phyloP scores from a whole-genome alignment of 2,888 invertebrate genomes.

The Labia minor region DNA sequence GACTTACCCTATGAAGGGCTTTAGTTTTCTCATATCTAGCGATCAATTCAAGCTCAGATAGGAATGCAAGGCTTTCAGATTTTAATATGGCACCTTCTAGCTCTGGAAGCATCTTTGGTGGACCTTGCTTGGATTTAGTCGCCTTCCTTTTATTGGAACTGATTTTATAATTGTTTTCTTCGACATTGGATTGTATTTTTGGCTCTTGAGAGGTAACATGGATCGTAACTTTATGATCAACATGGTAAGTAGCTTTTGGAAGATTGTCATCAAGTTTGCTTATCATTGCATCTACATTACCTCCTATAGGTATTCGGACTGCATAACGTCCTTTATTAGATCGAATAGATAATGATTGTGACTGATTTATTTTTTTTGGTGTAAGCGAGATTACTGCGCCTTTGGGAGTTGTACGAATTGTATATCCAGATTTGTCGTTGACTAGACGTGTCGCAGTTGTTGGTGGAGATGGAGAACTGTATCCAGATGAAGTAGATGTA shows the following conservation, averaged over 20 bases:
- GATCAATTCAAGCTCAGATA: conserved; percentile 41
- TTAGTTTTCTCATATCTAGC: conserved; percentile 42
- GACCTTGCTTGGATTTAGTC: conserved; percentile 16
- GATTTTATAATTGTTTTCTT: neutral
- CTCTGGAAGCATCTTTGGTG: conserved; percentile 37
- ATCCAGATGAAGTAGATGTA: conserved; percentile 42
- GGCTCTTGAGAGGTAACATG: conserved; percentile 13
- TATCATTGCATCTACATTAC: neutral
- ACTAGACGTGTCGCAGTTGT: conserved; percentile 32
- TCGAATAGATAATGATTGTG: neutral
- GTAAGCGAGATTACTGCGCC: neutral
- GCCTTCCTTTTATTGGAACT: conserved; percentile 26
- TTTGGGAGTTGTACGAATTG: conserved; percentile 29
- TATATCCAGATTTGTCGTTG: conserved; percentile 34
- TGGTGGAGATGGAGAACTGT: conserved; percentile 39
- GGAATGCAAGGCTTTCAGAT: conserved; percentile 42
- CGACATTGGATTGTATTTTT: neutral
- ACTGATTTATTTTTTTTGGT: neutral
- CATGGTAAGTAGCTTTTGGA: neutral
- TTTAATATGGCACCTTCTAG: conserved; percentile 41
- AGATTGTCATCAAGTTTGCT: neutral
- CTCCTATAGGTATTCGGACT: neutral
- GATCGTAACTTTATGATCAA: neutral
- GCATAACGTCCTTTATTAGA: neutral
- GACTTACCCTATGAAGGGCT: conserved; percentile 43